Evolutionary conservation across 1,140 invertebrate genomes (phyloP), one percentile per base, ranked within the genome.

Genomic region (Cotesia vestalis): DNA sequence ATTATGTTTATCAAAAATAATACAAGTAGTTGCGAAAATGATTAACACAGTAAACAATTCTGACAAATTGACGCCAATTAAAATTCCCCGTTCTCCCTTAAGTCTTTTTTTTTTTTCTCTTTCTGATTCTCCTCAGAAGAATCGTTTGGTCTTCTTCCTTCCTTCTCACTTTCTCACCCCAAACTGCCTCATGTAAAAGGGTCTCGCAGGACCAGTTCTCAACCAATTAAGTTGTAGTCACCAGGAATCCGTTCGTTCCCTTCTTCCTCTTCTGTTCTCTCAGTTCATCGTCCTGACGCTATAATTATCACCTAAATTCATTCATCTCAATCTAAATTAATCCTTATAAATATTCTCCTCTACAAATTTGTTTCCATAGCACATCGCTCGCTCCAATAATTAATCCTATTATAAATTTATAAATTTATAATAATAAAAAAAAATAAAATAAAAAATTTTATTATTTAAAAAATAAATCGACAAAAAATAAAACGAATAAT

Each of bases 51-150:
- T 46, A 46, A 11, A 46, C 40, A 46, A 46, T 63, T 70, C 67
- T 75, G 81, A 85, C 82, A 85, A 86, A 86, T 86, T 84, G 83
- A 75, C 76, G 73, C 81, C 83, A 86, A 86, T 86, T 85, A 86
- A 86, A 86, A 86, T 85, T 84, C 83, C 75, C 70, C 59, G 61
- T 35, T 63, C n/a, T 60, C 61, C 63, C 46, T 6, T 40, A 40
- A 57, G 55, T 71, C 27, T 35, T 59, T 69, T 62, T 46, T 35
- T 40, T 51, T 46, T 60, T 64, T 64, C 62, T 60, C 62, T 46
- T 11, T 46, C 40, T 8, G 40, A 46, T 46, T 46, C 40, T 46
- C 40, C 5, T 46, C 40, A 46, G 11, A 6, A 9, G 6, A 46
- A 46, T 46, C 40, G 40, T 27, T 27, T 27, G 27, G 27, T 46